Percentiles rank a stretch among this genome's conserved stretches.
These are phyloP conservation scores for Phyto melanocephala DNA, from an alignment of 2,888 invertebrate genomes.

Conservation along the genomic window DNA sequence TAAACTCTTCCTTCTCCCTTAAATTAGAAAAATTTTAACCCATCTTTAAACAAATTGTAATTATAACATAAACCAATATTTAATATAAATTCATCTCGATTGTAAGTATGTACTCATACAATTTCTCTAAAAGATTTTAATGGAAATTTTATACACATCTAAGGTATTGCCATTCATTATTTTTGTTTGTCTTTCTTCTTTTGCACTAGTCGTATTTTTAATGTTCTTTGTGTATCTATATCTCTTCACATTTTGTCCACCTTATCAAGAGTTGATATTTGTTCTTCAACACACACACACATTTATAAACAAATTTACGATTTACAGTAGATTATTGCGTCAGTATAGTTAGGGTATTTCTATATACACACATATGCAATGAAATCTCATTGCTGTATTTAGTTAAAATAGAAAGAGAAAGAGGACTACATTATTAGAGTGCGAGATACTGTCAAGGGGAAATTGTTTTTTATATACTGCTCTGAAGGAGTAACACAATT, in stretches of 20 bases:
- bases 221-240: neutral
- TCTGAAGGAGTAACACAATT: too few relatives aligned
- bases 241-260: constrained; percentile 12
- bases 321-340: too few relatives aligned
- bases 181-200: neutral
- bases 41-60: too few relatives aligned
- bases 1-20: constrained; percentile 25
- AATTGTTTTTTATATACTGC: too few relatives aligned
- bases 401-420: constrained; percentile 4
- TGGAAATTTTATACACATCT: neutral
- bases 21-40: too few relatives aligned
- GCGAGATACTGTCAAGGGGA: neutral
- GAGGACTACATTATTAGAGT: neutral
- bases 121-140: neutral
- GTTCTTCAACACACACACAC: neutral
- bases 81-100: neutral
- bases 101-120: too few relatives aligned
- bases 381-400: neutral
- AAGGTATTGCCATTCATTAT: neutral
- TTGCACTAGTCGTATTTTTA: neutral
- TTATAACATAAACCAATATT: too few relatives aligned
- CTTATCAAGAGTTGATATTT: neutral
- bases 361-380: neutral
- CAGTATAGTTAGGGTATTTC: neutral
- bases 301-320: too few relatives aligned